These are phyloP conservation scores for Sicus ferrugineus DNA, from an alignment of 2,888 invertebrate genomes.

Conservation along the genomic window DNA sequence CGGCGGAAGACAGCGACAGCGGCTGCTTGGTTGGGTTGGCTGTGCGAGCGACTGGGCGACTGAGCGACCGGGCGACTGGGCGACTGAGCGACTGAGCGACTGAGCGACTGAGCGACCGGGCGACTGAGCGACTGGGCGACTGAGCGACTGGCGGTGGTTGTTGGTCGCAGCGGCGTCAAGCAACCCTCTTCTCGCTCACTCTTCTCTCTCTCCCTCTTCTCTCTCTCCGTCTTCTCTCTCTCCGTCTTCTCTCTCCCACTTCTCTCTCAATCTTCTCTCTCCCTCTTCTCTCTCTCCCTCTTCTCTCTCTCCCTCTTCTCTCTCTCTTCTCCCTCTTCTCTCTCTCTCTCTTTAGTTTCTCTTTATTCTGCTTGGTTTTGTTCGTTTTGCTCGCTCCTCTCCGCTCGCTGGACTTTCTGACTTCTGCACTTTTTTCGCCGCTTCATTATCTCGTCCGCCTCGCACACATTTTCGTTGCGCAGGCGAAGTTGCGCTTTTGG, in stretches of 20 bases:
- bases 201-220: background rate
- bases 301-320: background rate
- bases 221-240: too few relatives aligned
- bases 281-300: background rate
- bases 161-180: background rate
- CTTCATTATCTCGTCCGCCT: slow-evolving; percentile 15
- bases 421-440: slow-evolving; percentile 21
- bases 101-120: too few relatives aligned
- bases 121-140: too few relatives aligned
- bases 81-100: too few relatives aligned
- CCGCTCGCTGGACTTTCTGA: slow-evolving; percentile 8
- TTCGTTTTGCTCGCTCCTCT: background rate
- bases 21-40: too few relatives aligned
- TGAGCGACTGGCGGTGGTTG: too few relatives aligned
- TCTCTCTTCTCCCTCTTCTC: background rate
- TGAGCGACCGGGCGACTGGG: too few relatives aligned
- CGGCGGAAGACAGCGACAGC: too few relatives aligned
- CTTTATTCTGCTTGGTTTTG: background rate
- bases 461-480: slow-evolving; percentile 2
- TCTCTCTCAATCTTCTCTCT: background rate
- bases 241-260: background rate
- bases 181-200: slow-evolving; percentile 1
- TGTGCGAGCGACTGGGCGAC: too few relatives aligned
- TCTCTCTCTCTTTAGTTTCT: background rate
- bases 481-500: slow-evolving; percentile 23